A percentile compares a stretch with the other conserved stretches of the same genome.
phyloP scores from a whole-genome alignment of 2,797 vertebrate genomes.

The Taenioides sp. region DNA sequence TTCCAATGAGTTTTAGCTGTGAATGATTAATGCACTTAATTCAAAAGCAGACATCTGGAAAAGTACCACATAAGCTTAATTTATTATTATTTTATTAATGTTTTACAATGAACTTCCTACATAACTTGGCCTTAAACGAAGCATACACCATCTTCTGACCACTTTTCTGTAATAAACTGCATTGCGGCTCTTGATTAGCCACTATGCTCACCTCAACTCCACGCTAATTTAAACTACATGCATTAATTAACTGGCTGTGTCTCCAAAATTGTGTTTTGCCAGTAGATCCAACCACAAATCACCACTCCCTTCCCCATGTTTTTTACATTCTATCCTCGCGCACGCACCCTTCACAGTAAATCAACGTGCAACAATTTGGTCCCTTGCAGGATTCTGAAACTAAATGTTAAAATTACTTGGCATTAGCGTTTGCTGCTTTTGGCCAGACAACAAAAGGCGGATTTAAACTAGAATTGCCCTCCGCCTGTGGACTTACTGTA shows the following conservation, averaged over 20 bases:
- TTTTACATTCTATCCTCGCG: not conserved
- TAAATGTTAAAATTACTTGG: constrained; percentile 23
- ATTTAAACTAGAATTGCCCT: constrained; percentile 11
- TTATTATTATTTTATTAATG: not conserved
- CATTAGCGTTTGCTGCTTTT: constrained; percentile 15
- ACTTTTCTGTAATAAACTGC: not conserved
- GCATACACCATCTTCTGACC: not conserved
- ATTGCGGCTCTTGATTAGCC: not conserved
- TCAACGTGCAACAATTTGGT: not conserved
- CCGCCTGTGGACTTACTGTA: constrained; percentile 18
- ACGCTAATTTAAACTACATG: not conserved
- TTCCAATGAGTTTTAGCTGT: too few species aligned
- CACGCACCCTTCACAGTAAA: constrained; percentile 5
- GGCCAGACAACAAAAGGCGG: constrained; percentile 13
- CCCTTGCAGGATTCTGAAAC: constrained; percentile 7
- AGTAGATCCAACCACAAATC: constrained; percentile 4
- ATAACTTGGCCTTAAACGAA: not conserved
- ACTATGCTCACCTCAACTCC: not conserved
- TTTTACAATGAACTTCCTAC: not conserved
- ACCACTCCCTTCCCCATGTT: constrained; percentile 7
- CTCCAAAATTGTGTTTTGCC: not conserved
- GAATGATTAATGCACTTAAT: too few species aligned
- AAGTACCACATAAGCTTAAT: not conserved
- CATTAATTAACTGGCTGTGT: constrained; percentile 10
- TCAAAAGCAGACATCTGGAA: not conserved